Percentiles rank a stretch among this genome's conserved stretches.
These are phyloP conservation scores for Mesocentrotus franciscanus DNA, from an alignment of 53 echinoderm and acorn worm genomes.

Conservation along the genomic window DNA sequence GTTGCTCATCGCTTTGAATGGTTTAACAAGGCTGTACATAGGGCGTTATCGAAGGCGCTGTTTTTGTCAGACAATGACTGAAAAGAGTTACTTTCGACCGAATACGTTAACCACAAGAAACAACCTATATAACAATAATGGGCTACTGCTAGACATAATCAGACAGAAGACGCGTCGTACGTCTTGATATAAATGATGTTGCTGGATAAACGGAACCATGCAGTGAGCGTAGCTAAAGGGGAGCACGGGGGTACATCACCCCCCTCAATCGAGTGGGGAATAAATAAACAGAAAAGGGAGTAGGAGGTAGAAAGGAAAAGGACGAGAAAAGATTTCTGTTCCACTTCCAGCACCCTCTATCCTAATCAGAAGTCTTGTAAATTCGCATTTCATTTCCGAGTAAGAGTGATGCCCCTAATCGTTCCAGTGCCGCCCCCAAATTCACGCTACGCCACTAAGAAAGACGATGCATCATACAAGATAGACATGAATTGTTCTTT, in stretches of 20 bases:
- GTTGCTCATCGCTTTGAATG: neutral
- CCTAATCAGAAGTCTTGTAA: too few relatives aligned
- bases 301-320: too few relatives aligned
- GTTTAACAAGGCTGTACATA: neutral
- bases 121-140: neutral
- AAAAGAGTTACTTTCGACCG: neutral
- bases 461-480: neutral
- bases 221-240: too few relatives aligned
- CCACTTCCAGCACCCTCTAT: too few relatives aligned
- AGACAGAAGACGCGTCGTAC: neutral
- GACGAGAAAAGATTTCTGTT: too few relatives aligned
- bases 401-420: too few relatives aligned
- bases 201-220: too few relatives aligned
- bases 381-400: too few relatives aligned
- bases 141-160: neutral
- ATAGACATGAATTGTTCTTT: neutral
- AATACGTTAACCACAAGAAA: neutral
- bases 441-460: neutral
- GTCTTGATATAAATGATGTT: neutral
- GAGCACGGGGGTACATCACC: too few relatives aligned
- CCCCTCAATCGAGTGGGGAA: too few relatives aligned
- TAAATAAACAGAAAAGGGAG: too few relatives aligned
- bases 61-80: neutral
- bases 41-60: neutral
- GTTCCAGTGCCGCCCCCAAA: too few relatives aligned